Percentiles rank a stretch among this genome's conserved stretches.
Evolutionary conservation across 2,113 vertebrate genomes (phyloP).

Genomic region (Mirounga angustirostris): DNA sequence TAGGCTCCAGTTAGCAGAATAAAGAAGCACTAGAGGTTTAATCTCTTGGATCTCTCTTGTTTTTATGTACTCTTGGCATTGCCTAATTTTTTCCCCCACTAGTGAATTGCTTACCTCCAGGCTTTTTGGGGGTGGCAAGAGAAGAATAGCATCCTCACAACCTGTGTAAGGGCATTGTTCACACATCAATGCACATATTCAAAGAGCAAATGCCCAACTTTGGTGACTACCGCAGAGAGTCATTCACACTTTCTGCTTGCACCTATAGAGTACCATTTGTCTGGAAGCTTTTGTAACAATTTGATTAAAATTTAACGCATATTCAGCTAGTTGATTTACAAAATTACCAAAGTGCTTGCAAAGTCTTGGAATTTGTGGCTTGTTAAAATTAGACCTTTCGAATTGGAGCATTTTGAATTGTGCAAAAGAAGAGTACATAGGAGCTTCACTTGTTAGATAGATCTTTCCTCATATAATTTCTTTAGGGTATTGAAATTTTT

Average conservation of each 20-base stretch:
- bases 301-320: conserved; percentile 39
- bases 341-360: not conserved
- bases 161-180: conserved; percentile 46
- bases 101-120: conserved; percentile 65
- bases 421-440: not conserved
- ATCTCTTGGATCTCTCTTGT: conserved; percentile 48
- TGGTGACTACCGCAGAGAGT: not conserved
- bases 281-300: conserved; percentile 41
- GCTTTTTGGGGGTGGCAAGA: conserved; percentile 20
- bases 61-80: conserved; percentile 51
- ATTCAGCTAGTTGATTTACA: conserved; percentile 38
- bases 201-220: conserved; percentile 25
- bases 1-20: conserved; percentile 51
- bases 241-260: conserved; percentile 46
- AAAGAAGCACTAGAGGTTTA: conserved; percentile 34
- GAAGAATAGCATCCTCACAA: conserved; percentile 54
- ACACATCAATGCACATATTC: conserved; percentile 7
- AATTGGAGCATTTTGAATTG: conserved; percentile 36
- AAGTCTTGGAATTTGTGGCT: not conserved
- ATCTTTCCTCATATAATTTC: conserved; percentile 11
- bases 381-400: conserved; percentile 52
- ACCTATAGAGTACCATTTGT: conserved; percentile 38
- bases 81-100: not conserved
- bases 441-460: not conserved
- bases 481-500: conserved; percentile 53